phyloP scores from a whole-genome alignment of 2,888 invertebrate genomes.

The Agapostemon virescens region DNA sequence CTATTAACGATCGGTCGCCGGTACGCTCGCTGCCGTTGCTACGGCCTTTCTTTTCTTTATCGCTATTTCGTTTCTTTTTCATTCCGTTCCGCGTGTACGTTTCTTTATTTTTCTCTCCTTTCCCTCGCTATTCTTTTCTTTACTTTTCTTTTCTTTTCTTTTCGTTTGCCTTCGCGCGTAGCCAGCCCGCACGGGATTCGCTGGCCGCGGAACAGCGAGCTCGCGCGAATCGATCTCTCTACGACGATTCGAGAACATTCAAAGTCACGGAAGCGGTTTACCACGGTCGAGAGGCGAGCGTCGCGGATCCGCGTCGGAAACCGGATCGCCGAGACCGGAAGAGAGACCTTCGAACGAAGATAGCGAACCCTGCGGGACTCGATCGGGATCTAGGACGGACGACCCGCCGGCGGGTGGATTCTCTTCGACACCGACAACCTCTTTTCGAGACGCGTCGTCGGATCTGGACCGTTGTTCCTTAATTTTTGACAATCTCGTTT shows the following conservation, averaged over 20 bases:
- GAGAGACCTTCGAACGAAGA: background rate
- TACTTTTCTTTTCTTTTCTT: constrained; percentile 3
- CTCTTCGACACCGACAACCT: too few species aligned
- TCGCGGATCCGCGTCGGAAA: background rate
- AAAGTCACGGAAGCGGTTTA: constrained; percentile 47
- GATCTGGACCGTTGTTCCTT: background rate
- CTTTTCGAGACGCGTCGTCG: too few species aligned
- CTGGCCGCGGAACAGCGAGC: constrained; percentile 35
- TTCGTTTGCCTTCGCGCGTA: constrained; percentile 8
- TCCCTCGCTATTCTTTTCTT: background rate
- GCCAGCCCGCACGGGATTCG: constrained; percentile 29
- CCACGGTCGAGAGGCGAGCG: constrained; percentile 32
- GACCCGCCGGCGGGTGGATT: too few species aligned
- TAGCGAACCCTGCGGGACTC: too few species aligned
- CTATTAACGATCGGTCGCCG: constrained; percentile 66
- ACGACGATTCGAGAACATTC: constrained; percentile 44
- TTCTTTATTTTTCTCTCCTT: constrained; percentile 15
- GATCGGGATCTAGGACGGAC: background rate
- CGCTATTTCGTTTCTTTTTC: background rate
- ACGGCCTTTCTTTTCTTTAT: constrained; percentile 22
- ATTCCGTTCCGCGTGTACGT: background rate
- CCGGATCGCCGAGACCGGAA: background rate
- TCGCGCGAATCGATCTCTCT: constrained; percentile 53
- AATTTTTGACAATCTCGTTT: background rate
- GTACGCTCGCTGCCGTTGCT: constrained; percentile 13